phyloP scores from a whole-genome alignment of 2,888 invertebrate genomes.

The Trimorus sp. region DNA sequence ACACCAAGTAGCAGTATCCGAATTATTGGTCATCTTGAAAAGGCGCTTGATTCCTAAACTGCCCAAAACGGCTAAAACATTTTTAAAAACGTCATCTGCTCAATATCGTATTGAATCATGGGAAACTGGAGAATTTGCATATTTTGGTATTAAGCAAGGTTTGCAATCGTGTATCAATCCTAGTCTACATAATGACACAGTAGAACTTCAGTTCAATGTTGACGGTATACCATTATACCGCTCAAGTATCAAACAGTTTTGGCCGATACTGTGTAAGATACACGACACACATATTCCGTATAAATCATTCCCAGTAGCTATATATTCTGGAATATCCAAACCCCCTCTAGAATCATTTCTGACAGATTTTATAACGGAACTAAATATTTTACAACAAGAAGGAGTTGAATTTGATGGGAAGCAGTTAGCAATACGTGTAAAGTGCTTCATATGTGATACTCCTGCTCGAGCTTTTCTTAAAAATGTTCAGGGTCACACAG shows the following conservation, averaged over 20 bases:
- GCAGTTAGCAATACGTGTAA: background rate
- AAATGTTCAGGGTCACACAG: constrained; percentile 15
- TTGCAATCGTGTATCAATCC: background rate
- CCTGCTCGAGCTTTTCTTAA: constrained; percentile 42
- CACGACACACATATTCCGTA: background rate
- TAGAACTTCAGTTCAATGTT: background rate
- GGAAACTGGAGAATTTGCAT: background rate
- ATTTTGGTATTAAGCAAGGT: background rate
- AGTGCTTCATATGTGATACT: constrained; percentile 58
- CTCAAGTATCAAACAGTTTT: background rate
- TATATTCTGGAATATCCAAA: background rate
- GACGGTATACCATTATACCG: background rate
- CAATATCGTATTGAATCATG: background rate
- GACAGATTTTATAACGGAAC: background rate
- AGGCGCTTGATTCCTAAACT: background rate
- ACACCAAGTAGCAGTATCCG: background rate
- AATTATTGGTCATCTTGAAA: background rate
- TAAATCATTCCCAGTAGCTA: background rate
- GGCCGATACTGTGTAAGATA: background rate
- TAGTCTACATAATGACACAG: background rate
- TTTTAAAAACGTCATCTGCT: background rate
- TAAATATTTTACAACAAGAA: background rate
- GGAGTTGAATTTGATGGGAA: background rate
- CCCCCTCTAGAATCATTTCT: background rate
- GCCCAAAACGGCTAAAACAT: background rate